Conservation (phyloP, 2,113 vertebrate species). For the Conger conger region DNA sequence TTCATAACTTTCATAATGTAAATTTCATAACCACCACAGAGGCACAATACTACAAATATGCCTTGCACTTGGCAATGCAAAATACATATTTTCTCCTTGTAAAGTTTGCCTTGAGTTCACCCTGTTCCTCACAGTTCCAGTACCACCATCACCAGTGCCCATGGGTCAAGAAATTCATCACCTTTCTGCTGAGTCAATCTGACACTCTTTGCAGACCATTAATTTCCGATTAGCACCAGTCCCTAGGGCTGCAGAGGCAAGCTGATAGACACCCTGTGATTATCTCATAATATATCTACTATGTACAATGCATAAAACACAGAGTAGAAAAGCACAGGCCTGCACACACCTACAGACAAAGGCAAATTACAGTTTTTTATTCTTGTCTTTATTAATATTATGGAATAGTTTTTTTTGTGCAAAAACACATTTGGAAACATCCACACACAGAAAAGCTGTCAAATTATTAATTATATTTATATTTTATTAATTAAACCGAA, state of each 20-base stretch:
- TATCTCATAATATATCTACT: neutral
- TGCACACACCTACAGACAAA: neutral
- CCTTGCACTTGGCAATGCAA: slow-evolving; percentile 1
- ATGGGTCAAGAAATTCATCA: neutral
- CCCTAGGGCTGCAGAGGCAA: neutral
- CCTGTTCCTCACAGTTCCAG: neutral
- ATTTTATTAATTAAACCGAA: neutral
- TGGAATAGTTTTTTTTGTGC: neutral
- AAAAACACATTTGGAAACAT: neutral
- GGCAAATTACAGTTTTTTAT: neutral
- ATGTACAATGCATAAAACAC: neutral
- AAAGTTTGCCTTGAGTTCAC: neutral
- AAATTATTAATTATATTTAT: neutral
- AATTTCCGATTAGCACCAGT: neutral
- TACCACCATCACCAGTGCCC: neutral
- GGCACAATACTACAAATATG: neutral
- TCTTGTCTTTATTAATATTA: neutral
- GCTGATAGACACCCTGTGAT: neutral
- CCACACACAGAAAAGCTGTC: neutral
- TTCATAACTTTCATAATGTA: neutral
- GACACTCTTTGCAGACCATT: slow-evolving; percentile 1
- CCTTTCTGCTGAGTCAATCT: neutral
- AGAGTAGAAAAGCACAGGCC: neutral
- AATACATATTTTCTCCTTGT: neutral
- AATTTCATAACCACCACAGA: neutral